Evolutionary conservation across 2,888 invertebrate species (phyloP).

Genomic region (Unio pictorum): DNA sequence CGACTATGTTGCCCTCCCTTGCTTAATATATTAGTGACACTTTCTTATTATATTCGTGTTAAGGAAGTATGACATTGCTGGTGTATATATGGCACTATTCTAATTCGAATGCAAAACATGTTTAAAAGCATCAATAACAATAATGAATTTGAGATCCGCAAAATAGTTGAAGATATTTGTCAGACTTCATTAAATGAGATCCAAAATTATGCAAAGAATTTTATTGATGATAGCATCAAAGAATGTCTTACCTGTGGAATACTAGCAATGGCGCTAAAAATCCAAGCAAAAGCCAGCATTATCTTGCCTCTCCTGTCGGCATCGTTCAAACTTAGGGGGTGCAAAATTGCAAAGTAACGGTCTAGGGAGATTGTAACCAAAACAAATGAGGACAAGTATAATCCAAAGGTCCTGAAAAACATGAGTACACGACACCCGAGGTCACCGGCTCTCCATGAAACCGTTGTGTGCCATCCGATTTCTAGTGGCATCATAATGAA

Average conservation of each 20-base stretch:
- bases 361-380: conserved; percentile 81
- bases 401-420: conserved; percentile 82
- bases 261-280: conserved; percentile 53
- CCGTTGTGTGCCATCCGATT: conserved; percentile 82
- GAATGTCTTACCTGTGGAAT: conserved; percentile 54
- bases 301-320: conserved; percentile 55
- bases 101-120: too few relatives aligned
- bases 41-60: too few relatives aligned
- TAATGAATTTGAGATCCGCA: too few relatives aligned
- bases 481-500: conserved; percentile 82
- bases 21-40: too few relatives aligned
- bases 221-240: background rate
- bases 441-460: conserved; percentile 85
- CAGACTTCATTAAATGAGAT: too few relatives aligned
- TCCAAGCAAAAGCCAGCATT: conserved; percentile 57
- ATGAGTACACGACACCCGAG: conserved; percentile 81
- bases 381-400: conserved; percentile 84
- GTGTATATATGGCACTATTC: too few relatives aligned
- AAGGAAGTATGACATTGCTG: too few relatives aligned
- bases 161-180: too few relatives aligned
- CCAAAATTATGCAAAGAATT: too few relatives aligned
- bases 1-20: too few relatives aligned
- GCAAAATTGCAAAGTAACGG: conserved; percentile 60
- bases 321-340: conserved; percentile 58
- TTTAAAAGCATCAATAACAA: too few relatives aligned